Evolutionary conservation across 2,113 vertebrate genomes (phyloP).

Genomic region (Acrocephalus kingi): DNA sequence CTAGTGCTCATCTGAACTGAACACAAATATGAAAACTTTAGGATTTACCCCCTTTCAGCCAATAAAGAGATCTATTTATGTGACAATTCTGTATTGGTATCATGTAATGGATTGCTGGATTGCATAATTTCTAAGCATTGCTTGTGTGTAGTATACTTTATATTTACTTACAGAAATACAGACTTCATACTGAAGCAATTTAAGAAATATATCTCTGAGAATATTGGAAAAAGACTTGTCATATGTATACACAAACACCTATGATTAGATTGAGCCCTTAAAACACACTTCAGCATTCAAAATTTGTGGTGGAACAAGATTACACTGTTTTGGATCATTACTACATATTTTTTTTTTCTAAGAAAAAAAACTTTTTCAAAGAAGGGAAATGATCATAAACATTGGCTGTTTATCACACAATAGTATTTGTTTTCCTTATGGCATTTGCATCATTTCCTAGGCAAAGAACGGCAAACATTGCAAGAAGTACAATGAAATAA

Average conservation of each 20-base stretch:
- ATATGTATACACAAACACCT: not conserved
- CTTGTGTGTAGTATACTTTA: not conserved
- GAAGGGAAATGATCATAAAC: not conserved
- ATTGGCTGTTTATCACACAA: not conserved
- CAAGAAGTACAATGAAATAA: not conserved
- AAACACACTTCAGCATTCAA: not conserved
- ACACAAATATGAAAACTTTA: not conserved
- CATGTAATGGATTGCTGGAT: not conserved
- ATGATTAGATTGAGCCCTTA: not conserved
- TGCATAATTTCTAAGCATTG: not conserved
- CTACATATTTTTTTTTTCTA: not conserved
- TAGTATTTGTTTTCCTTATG: not conserved
- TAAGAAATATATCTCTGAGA: not conserved
- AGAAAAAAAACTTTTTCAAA: not conserved
- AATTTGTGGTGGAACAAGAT: not conserved
- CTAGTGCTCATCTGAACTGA: not conserved
- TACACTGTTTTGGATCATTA: not conserved
- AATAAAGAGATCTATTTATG: not conserved
- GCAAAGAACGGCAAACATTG: not conserved
- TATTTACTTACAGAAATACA: constrained; percentile 21
- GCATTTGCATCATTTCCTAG: not conserved
- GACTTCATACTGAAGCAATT: constrained; percentile 17
- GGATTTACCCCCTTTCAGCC: not conserved
- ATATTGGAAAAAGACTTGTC: not conserved
- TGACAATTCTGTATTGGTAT: not conserved